Evolutionary conservation across 2,113 vertebrate genomes (phyloP).

Genomic region (Hippocampus comes): DNA sequence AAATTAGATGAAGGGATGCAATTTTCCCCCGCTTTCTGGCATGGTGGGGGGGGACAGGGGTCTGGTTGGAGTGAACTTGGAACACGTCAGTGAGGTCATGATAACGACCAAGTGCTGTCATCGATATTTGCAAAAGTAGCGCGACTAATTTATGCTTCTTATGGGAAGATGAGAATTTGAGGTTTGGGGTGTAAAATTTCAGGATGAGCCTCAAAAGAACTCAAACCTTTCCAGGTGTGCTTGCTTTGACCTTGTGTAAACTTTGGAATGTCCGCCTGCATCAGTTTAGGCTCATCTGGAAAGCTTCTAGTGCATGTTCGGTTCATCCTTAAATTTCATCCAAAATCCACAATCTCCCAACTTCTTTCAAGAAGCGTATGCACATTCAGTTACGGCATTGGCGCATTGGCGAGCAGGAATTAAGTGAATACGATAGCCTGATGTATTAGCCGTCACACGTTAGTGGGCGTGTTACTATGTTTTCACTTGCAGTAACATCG

Average conservation of each 20-base stretch:
- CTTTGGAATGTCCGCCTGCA: not conserved
- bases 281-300: no score
- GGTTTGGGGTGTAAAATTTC: not conserved
- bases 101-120: not conserved
- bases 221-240: no score
- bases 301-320: not conserved
- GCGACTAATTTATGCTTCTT: not conserved
- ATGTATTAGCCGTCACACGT: not conserved
- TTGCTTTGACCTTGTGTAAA: not conserved
- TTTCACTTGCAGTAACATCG: not conserved
- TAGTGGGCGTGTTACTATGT: not conserved
- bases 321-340: not conserved
- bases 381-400: not conserved
- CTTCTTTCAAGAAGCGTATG: not conserved
- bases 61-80: not conserved
- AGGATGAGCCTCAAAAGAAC: not conserved
- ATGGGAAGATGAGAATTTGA: not conserved
- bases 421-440: not conserved
- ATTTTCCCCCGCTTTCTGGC: not conserved
- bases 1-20: not conserved
- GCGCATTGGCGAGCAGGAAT: not conserved
- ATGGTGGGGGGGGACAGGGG: no score
- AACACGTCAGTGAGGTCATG: not conserved
- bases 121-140: not conserved
- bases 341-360: not conserved